These are phyloP conservation scores for Acanthurus lineatus DNA, from an alignment of 2,797 vertebrate genomes.

Conservation along the genomic window DNA sequence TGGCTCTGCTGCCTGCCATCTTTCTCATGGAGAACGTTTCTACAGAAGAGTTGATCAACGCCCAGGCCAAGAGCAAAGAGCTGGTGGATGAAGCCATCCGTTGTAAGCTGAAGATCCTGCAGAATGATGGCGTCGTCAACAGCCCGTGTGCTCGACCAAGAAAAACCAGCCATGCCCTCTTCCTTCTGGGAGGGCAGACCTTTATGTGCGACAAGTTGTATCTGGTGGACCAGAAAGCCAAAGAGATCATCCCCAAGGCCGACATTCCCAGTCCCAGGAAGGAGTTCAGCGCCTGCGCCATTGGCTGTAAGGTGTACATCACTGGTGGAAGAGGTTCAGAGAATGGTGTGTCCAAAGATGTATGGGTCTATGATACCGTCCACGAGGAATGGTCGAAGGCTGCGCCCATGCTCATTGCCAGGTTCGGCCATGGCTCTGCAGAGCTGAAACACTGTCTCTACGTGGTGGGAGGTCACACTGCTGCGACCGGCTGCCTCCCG, in stretches of 20 bases:
- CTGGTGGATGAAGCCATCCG: conserved; percentile 97
- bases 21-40: conserved; percentile 99
- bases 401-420: conserved; percentile 97
- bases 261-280: conserved; percentile 98
- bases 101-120: conserved; percentile 97
- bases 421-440: conserved; percentile 96
- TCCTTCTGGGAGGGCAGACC: conserved; percentile 96
- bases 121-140: conserved; percentile 97
- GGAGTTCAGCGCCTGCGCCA: conserved; percentile 98
- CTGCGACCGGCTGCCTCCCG: conserved; percentile 95
- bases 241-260: conserved; percentile 98
- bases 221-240: conserved; percentile 98
- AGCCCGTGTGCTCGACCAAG: conserved; percentile 95
- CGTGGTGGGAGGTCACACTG: conserved; percentile 96
- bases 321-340: conserved; percentile 97
- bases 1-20: conserved; percentile 96
- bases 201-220: conserved; percentile 99
- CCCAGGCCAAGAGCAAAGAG: conserved; percentile 96
- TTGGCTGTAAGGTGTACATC: conserved; percentile 98
- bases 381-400: conserved; percentile 99
- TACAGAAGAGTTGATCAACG: conserved; percentile 95
- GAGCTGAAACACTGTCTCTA: conserved; percentile 98
- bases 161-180: conserved; percentile 97
- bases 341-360: conserved; percentile 98
- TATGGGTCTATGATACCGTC: conserved; percentile 98